Percentiles rank a stretch among this genome's conserved stretches.
Conservation (phyloP, 1,140 invertebrate species). For the Cyclina sinensis region DNA sequence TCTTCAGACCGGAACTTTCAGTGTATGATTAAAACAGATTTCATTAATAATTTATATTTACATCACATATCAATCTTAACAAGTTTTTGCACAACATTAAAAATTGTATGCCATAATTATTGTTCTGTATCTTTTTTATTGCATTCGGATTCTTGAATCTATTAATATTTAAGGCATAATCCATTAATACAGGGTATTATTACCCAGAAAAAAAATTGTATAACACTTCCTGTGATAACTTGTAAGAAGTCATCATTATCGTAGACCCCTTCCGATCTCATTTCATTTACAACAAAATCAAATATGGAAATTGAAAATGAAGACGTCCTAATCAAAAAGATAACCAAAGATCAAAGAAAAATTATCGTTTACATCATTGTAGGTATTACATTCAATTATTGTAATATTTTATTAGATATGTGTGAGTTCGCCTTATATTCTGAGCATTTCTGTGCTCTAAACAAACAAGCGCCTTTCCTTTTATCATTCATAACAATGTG, state of each 20-base stretch:
- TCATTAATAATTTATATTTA: too few relatives aligned
- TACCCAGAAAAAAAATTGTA: not conserved
- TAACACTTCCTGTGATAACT: not conserved
- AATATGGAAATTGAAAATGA: constrained; percentile 54
- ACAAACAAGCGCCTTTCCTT: constrained; percentile 36
- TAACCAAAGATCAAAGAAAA: constrained; percentile 54
- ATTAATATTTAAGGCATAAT: too few relatives aligned
- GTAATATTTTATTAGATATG: constrained; percentile 31
- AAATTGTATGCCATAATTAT: too few relatives aligned
- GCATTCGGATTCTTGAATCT: too few relatives aligned
- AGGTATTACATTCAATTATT: constrained; percentile 29
- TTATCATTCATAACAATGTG: constrained; percentile 61
- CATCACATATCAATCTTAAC: too few relatives aligned
- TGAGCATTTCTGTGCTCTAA: constrained; percentile 27
- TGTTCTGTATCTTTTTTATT: too few relatives aligned
- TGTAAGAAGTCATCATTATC: constrained; percentile 32
- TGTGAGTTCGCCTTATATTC: constrained; percentile 22
- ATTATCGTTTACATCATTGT: constrained; percentile 21
- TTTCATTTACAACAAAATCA: constrained; percentile 44
- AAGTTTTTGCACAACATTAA: too few relatives aligned
- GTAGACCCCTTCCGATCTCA: constrained; percentile 19
- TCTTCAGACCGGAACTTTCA: too few relatives aligned
- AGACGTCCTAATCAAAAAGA: constrained; percentile 8
- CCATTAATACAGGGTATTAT: too few relatives aligned
- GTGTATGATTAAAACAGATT: too few relatives aligned